Base-by-base conservation (phyloP, 2,888 invertebrate species). In the Andrena fulva region DNA sequence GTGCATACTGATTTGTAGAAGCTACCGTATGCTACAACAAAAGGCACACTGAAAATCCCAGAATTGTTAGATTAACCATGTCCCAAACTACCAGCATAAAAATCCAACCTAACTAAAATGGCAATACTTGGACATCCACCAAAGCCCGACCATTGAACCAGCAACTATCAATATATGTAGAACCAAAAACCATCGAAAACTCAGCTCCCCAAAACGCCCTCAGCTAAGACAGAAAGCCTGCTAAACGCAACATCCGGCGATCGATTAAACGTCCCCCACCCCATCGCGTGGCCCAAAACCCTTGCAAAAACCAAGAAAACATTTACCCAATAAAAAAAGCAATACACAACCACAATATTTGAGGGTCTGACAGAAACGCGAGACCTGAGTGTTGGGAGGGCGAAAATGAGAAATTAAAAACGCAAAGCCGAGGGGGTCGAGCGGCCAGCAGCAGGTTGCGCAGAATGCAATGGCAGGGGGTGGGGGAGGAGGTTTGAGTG, bases 361-460 rank as follows among this genome's bases (percentile, higher is more conserved):
- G 24, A 56, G 24, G 10, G 10, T 12, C 56, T 27, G 10, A 56
- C 2, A 24, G 56, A 56, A 27, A 27, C 56, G 10, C 27, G 29
- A 29, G 42, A 35, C 16, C 20, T 1, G 10, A 48, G 8, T n/a
- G 42, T 16, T 20, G 20, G 6, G 4, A 10, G 12, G n/a, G 4
- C 20, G n/a, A 68, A 73, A 69, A 63, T 31, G 48, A 52, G 20
- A 52, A 35, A 70, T 63, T 24, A 64, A 68, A 54, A 68, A 50
- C 33, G 35, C 50, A 70, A 60, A 27, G 60, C 35, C 35, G 48
- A 67, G 62, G 35, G 54, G 31, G 33, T 59, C 56, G 29, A 24
- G 64, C 31, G 54, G 60, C 27, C 20, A 64, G 59, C 31, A 54
- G 27, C 33, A 66, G 60, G 54, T 74, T 79, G 73, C 64, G 52